phyloP scores from a whole-genome alignment of 2,888 invertebrate genomes.

The Eupithecia centaureata region DNA sequence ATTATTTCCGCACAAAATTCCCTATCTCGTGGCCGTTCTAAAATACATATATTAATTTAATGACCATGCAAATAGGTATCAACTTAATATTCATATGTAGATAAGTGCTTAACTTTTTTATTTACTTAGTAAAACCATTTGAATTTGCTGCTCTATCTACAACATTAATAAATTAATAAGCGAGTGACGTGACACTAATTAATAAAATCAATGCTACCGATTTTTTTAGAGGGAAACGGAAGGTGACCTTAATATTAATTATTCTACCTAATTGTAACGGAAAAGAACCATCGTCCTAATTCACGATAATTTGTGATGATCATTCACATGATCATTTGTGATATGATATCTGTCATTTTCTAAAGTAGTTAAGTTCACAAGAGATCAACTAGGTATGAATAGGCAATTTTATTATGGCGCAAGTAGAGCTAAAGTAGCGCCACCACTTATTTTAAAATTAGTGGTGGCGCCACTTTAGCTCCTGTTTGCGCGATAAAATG shows the following conservation, averaged over 20 bases:
- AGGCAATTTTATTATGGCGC: too few species aligned
- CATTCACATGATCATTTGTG: neutral
- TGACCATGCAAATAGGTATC: neutral
- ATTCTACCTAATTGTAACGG: conserved; percentile 15
- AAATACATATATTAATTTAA: neutral
- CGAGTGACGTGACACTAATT: neutral
- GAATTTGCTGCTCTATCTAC: neutral
- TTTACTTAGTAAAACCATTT: neutral
- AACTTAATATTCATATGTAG: neutral
- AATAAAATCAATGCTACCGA: neutral
- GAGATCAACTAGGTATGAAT: neutral
- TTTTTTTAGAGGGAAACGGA: too few species aligned
- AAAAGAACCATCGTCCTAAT: conserved; percentile 2
- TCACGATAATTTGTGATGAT: neutral
- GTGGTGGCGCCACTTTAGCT: too few species aligned
- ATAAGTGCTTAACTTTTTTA: neutral
- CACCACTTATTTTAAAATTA: too few species aligned
- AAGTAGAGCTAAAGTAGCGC: too few species aligned
- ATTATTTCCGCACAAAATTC: neutral
- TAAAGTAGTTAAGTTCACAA: neutral
- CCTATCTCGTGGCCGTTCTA: too few species aligned
- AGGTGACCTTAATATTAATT: neutral
- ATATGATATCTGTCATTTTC: neutral
- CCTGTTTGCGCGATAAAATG: too few species aligned
- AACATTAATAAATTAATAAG: neutral